A percentile compares a stretch with the other conserved stretches of the same genome.
These are phyloP conservation scores for Xanthostigma xanthostigma DNA, from an alignment of 2,888 invertebrate species.

Conservation along the genomic window DNA sequence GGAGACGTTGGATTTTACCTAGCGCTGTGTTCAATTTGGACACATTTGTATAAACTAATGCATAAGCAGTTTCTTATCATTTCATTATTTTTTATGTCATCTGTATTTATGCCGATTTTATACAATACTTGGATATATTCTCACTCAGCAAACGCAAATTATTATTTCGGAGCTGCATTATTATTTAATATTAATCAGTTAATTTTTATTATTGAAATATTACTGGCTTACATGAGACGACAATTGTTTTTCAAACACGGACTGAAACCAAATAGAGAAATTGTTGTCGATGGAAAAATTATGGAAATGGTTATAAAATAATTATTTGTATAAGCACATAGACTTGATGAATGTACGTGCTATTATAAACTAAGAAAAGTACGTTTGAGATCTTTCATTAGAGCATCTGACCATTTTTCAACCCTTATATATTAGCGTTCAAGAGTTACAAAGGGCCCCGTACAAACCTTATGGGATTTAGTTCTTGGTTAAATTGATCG, in stretches of 20 bases:
- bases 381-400: too few relatives aligned
- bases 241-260: conserved; percentile 79
- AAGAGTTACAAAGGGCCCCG: too few relatives aligned
- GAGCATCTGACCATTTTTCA: too few relatives aligned
- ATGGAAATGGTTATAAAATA: too few relatives aligned
- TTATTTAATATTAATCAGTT: conserved; percentile 90
- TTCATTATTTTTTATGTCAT: conserved; percentile 78
- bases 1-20: conserved; percentile 91
- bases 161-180: conserved; percentile 95
- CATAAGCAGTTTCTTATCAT: conserved; percentile 87
- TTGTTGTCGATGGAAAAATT: neutral
- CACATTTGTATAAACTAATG: conserved; percentile 72
- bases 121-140: conserved; percentile 98
- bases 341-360: too few relatives aligned
- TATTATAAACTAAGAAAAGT: too few relatives aligned
- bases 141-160: conserved; percentile 98
- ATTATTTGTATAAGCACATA: too few relatives aligned
- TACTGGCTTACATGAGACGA: conserved; percentile 85
- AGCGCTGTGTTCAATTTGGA: conserved; percentile 81
- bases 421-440: too few relatives aligned
- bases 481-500: too few relatives aligned
- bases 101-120: conserved; percentile 83
- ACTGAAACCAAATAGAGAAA: neutral
- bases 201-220: conserved; percentile 82
- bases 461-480: too few relatives aligned